Evolutionary conservation across 1,140 invertebrate genomes (phyloP), one percentile per base, ranked within the genome.

Genomic region (Conopomorpha cramerella): DNA sequence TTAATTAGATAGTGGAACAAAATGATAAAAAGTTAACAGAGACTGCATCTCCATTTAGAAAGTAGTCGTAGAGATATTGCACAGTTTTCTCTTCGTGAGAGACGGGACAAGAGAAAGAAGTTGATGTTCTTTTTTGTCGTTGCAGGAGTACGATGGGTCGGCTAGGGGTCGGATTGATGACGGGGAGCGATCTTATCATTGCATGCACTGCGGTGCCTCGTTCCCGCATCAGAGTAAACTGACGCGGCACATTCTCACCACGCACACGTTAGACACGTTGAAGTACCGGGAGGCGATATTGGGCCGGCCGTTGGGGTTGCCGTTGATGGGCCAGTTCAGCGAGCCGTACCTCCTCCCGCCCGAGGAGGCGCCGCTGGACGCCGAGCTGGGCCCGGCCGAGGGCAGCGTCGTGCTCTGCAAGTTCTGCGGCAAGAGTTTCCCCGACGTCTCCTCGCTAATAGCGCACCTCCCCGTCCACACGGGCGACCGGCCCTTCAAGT

Each of bases 51-150:
- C 61, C 61, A 74, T 61, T 74, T 74, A 70, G 65, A 64, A 61
- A 35, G 70, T 74, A 72, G 70, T 72, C 55, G 55, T 74, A 72
- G 67, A 57, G 49, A 62, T 63, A 61, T 60, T 64, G 61, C 63
- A 74, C 56, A 58, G 43, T 55, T 62, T 62, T 67, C 49, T 71
- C 53, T n/a, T n/a, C 60, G 49, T 59, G 51, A 45, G 48, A 58
- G 55, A 62, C 51, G 52, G 56, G 64, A 73, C 61, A 55, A 60
- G 67, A 73, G 63, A 68, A 90, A 91, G 90, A 92, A 92, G 90
- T 92, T 92, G 89, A 91, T 91, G 87, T 87, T 86, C 84, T 86
- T 89, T 88, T 90, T 88, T 89, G 89, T 89, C 85, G 88, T 91
- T 91, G 86, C 89, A 92, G 90, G 89, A 90, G 83, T 87, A 87